Conservation (phyloP, 2,113 vertebrate genomes). For the Oncorhynchus clarkii region DNA sequence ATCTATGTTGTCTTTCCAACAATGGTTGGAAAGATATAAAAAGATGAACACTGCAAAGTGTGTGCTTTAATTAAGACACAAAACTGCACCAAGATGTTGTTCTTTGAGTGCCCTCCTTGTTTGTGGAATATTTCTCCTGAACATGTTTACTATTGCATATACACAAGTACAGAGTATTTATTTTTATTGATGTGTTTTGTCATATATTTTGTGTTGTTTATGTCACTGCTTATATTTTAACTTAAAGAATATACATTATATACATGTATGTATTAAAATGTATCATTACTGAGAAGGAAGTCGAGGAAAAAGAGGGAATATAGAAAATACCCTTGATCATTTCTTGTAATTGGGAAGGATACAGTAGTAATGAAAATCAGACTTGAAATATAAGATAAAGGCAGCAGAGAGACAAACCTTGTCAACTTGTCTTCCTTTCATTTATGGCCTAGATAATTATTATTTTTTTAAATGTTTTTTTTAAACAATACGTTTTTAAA, state of each 20-base stretch:
- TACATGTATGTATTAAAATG: background rate
- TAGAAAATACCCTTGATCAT: background rate
- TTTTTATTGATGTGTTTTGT: background rate
- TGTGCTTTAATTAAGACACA: background rate
- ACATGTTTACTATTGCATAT: slow-evolving; percentile 2
- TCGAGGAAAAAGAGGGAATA: background rate
- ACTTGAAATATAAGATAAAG: background rate
- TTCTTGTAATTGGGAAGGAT: background rate
- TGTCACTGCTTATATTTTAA: background rate
- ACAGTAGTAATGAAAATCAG: background rate
- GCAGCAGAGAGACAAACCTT: slow-evolving; percentile 3
- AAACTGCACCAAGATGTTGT: background rate
- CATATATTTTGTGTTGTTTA: background rate
- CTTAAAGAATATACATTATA: background rate
- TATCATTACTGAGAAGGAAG: background rate
- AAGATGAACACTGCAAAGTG: background rate
- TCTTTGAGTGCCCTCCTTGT: background rate
- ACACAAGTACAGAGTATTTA: background rate
- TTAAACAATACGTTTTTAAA: background rate
- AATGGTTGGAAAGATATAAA: background rate
- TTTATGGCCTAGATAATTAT: no score
- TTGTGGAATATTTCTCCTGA: background rate
- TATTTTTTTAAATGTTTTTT: no score
- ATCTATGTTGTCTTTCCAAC: no score
- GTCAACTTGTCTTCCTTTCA: background rate